These are phyloP conservation scores for Pollenia angustigena DNA, from an alignment of 2,888 invertebrate genomes.

Conservation along the genomic window DNA sequence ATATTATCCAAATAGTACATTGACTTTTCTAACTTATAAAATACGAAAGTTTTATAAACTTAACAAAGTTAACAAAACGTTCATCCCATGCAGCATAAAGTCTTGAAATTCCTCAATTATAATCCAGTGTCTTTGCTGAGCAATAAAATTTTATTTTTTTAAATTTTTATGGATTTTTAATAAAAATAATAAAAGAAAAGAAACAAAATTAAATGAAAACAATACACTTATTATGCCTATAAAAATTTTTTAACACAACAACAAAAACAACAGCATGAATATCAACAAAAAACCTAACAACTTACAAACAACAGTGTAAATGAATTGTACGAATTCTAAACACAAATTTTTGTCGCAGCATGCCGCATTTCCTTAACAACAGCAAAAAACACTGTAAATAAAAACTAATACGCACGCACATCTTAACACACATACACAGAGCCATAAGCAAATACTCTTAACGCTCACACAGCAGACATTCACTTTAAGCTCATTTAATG, in stretches of 20 bases:
- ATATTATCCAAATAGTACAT: background rate
- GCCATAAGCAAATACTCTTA: background rate
- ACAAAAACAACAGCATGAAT: background rate
- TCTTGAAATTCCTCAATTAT: constrained; percentile 16
- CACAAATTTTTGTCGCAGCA: constrained; percentile 72
- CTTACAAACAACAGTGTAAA: constrained; percentile 48
- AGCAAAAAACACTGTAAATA: constrained; percentile 35
- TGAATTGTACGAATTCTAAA: constrained; percentile 65
- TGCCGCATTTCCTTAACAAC: constrained; percentile 68
- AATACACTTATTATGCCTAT: constrained; percentile 29
- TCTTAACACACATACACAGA: background rate
- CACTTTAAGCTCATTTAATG: constrained; percentile 63
- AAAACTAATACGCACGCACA: constrained; percentile 28
- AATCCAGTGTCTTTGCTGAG: background rate
- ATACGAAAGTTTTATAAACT: background rate
- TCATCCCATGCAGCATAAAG: background rate
- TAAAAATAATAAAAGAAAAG: constrained; percentile 6
- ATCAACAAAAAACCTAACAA: constrained; percentile 17
- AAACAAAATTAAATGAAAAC: background rate
- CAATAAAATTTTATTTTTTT: constrained; percentile 2
- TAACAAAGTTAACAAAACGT: background rate
- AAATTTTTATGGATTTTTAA: constrained; percentile 42
- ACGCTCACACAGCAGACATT: constrained; percentile 20
- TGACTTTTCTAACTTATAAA: background rate
- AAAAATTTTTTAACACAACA: constrained; percentile 22